These are phyloP conservation scores for Clistopyga incitator DNA, from an alignment of 2,888 invertebrate species.

Conservation along the genomic window DNA sequence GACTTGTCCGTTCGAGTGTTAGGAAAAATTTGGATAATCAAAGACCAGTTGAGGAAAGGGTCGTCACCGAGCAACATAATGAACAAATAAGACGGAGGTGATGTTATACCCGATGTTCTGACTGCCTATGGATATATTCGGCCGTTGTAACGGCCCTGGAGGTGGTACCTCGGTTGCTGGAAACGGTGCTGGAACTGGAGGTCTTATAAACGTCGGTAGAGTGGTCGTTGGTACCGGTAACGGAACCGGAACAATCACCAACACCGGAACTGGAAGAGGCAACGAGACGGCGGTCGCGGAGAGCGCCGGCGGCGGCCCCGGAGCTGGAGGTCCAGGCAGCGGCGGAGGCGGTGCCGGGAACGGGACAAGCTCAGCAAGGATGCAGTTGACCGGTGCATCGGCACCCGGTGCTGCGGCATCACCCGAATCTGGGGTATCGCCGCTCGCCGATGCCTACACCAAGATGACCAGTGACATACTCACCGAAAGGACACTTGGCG, in stretches of 20 bases:
- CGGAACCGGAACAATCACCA: constrained; percentile 68
- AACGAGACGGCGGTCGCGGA: constrained; percentile 69
- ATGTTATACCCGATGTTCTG: constrained; percentile 81
- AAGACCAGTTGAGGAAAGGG: background rate
- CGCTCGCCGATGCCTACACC: constrained; percentile 82
- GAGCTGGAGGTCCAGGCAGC: constrained; percentile 58
- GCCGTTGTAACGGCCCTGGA: constrained; percentile 82
- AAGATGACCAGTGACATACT: constrained; percentile 96
- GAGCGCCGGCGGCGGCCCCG: constrained; percentile 68
- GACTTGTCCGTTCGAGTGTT: background rate
- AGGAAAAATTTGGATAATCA: background rate
- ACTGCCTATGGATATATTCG: constrained; percentile 84
- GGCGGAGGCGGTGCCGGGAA: constrained; percentile 57
- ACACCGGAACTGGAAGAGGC: constrained; percentile 71
- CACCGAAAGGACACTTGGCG: constrained; percentile 94
- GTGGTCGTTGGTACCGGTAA: constrained; percentile 64
- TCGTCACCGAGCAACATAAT: background rate
- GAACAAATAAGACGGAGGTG: constrained; percentile 66
- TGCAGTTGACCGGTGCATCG: constrained; percentile 83
- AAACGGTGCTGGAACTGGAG: constrained; percentile 71
- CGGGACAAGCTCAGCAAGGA: constrained; percentile 71
- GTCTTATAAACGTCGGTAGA: constrained; percentile 67
- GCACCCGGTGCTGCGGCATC: constrained; percentile 83
- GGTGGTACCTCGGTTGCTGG: constrained; percentile 78
- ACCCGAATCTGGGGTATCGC: constrained; percentile 83